A percentile compares a stretch with the other conserved stretches of the same genome.
Evolutionary conservation across 2,113 vertebrate species (phyloP).

Genomic region (Prunella himalayana): DNA sequence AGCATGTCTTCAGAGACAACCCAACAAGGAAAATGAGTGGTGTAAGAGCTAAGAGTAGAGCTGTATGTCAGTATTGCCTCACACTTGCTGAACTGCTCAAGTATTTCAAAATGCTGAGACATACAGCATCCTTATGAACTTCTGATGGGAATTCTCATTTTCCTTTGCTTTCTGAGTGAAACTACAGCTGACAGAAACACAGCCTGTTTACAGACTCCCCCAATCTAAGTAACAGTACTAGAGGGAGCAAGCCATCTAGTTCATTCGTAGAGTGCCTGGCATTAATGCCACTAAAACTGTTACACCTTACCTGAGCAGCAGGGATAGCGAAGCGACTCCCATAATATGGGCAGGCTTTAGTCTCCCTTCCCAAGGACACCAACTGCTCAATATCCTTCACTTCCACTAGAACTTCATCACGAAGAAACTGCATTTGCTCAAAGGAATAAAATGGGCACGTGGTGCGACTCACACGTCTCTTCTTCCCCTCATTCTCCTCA

Average conservation of each 20-base stretch:
- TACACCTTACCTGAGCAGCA: slow-evolving; percentile 77
- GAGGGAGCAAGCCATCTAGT: background rate
- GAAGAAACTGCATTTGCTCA: slow-evolving; percentile 82
- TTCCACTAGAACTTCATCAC: slow-evolving; percentile 80
- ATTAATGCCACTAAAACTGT: background rate
- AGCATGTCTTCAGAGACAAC: background rate
- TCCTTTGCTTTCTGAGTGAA: background rate
- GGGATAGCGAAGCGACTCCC: slow-evolving; percentile 85
- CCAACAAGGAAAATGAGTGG: background rate
- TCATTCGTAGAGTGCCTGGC: background rate
- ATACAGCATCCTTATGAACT: background rate
- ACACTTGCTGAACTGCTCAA: background rate
- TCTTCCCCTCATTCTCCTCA: slow-evolving; percentile 67
- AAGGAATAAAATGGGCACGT: slow-evolving; percentile 81
- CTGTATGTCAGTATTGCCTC: background rate
- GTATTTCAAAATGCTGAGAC: background rate
- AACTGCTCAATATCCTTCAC: slow-evolving; percentile 92
- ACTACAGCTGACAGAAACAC: background rate
- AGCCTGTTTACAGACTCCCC: background rate
- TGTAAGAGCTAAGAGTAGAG: background rate
- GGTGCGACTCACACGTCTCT: slow-evolving; percentile 52
- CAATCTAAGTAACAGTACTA: background rate
- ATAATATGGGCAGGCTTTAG: slow-evolving; percentile 88
- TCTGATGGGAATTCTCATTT: background rate
- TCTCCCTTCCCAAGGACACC: slow-evolving; percentile 79